Evolutionary conservation across 2,113 vertebrate genomes (phyloP), one percentile per base, ranked within the genome.

Genomic region (Sterna hirundo): DNA sequence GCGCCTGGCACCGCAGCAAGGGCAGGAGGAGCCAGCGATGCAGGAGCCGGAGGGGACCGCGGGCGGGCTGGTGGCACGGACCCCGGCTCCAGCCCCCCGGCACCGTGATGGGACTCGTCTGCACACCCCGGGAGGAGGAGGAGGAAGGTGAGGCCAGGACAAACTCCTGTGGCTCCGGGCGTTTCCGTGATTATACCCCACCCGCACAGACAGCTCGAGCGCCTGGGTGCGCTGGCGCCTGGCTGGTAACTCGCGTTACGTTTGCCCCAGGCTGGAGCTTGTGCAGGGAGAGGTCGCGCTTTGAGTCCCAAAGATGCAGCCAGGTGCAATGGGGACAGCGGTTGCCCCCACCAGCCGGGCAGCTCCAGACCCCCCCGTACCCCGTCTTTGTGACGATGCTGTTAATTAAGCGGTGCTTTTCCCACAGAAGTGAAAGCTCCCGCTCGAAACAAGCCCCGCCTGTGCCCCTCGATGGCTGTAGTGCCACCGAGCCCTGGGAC

Each of bases 41-140:
- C 44, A 0, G 0, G 16, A 70, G 44, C 46, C 0, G 0, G n/a
- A 0, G 0, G 55, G 81, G 44, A 20, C 34, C n/a, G 6, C 3
- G 0, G 71, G 32, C 2, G 0, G 32, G 30, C n/a, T 19, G 46
- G 23, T 0, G 3, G 61, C 61, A 14, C 9, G 1, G 36, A 52
- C 9, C 34, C 22, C 0, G 3, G 15, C 57, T 25, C 68, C 86
- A n/a, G 72, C 0, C 10, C 11, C 54, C 64, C 1, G 2, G 81
- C 44, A 34, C 52, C 9, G 0, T 0, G 0, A 3, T 1, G 17
- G 1, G 51, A 13, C 46, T 46, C 3, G 0, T 12, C 82, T 40
- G 64, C 36, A 7, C 11, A 0, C 22, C 66, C 10, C 0, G 1
- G 1, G 32, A 36, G n/a, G 32, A 58, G 44, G 80, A 38, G 23